Evolutionary conservation across 64 coral and sea anemone genomes (phyloP), one percentile per base, ranked within the genome.

Genomic region (Actinia tenebrosa): DNA sequence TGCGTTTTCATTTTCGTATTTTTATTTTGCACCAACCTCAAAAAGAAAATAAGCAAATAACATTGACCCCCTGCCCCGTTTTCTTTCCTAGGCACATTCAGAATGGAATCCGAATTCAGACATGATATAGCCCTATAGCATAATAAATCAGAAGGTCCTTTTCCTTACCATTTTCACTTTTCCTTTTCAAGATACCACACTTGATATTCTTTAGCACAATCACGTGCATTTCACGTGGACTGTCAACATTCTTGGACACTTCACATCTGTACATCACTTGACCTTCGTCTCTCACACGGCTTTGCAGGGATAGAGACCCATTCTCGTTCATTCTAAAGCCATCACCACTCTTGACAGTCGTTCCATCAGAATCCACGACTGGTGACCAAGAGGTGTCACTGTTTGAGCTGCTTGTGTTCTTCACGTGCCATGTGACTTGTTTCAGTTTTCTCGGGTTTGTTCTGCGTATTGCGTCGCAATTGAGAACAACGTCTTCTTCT

Each of bases 401-500:
- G 69, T 3, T 25, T 42, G 69, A 30, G 26, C 26, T 75, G 44
- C 44, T 50, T 20, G 44, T 16, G 50, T 81, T 53, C 27, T 50
- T 45, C 79, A 15, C 16, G 18, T 81, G 79, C 79, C 79, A 81
- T 16, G 20, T 81, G 50, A 81, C 14, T 18, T 4, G 79, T 25
- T 53, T 53, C 2, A 81, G 42, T 6, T 81, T 45, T 20, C 43
- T 6, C 15, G 79, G 79, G 50, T 81, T 81, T 4, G 79, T 81
- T 81, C 79, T 81, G 79, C 53, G 50, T 22, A 53, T 81, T 1
- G 79, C 79, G 5, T 81, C n/a, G 22, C 79, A 81, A 3, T 81
- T 45, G 50, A 81, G 79, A 53, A 81, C n/a, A 53, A 81, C 79
- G 15, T 54, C 79, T 47, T 81, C 79, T 53, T 81, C 79, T 20